phyloP scores from a whole-genome alignment of 1,140 invertebrate species.

The Magallana angulata region DNA sequence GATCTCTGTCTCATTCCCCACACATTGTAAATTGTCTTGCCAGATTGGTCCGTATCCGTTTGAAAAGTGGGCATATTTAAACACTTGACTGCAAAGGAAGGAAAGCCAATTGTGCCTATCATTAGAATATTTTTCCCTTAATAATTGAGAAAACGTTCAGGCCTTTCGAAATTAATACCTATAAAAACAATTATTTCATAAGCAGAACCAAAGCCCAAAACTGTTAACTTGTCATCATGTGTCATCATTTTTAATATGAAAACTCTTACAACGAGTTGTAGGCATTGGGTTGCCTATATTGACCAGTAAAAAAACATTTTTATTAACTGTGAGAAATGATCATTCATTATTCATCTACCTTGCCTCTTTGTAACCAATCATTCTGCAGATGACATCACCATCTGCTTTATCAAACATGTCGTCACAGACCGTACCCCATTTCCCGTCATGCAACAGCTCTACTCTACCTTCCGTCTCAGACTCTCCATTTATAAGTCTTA shows the following conservation, averaged over 20 bases:
- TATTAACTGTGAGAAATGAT: not conserved
- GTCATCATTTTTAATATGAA: no score
- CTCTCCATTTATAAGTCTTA: constrained; percentile 15
- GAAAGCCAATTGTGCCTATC: no score
- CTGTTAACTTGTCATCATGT: no score
- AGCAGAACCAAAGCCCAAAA: no score
- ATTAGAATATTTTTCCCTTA: no score
- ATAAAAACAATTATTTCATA: no score
- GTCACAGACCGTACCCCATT: constrained; percentile 41
- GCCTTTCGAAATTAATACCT: no score
- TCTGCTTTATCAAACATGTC: constrained; percentile 16
- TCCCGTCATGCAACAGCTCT: constrained; percentile 36
- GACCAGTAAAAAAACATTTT: not conserved
- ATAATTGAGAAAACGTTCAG: no score
- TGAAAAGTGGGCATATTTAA: not conserved
- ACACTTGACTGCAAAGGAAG: not conserved
- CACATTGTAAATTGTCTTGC: constrained; percentile 42
- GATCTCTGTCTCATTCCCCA: constrained; percentile 42
- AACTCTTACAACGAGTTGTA: no score
- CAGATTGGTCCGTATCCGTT: constrained; percentile 30
- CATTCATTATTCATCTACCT: not conserved
- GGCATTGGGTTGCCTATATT: no score
- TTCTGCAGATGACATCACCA: constrained; percentile 24
- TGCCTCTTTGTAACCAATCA: constrained; percentile 28
- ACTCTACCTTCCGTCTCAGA: constrained; percentile 8